Percentiles rank a stretch among this genome's conserved stretches.
Conservation (phyloP, 2,797 vertebrate genomes). For the Corythornis leucogaster region DNA sequence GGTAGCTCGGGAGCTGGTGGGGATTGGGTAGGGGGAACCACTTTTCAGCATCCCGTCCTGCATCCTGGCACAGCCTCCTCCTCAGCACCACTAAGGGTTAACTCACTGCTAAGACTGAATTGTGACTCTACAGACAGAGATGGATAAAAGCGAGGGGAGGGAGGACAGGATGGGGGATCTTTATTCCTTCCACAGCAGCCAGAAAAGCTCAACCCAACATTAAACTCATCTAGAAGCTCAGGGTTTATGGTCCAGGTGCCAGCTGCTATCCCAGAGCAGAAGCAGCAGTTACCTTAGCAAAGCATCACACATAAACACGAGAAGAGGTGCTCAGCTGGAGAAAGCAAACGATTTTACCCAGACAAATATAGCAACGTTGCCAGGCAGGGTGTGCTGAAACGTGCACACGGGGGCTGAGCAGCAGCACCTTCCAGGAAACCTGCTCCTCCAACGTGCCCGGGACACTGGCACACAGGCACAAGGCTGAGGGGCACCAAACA, state of each 20-base stretch:
- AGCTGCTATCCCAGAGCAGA: not conserved
- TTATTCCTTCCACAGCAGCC: not conserved
- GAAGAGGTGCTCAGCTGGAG: conserved; percentile 9
- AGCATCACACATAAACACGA: not conserved
- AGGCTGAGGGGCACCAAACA: not conserved
- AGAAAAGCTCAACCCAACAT: not conserved
- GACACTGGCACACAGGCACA: not conserved
- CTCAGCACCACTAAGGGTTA: not conserved
- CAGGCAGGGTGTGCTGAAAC: not conserved
- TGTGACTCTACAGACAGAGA: not conserved
- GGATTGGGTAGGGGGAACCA: not conserved
- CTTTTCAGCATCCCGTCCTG: not conserved
- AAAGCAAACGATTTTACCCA: conserved; percentile 34
- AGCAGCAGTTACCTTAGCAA: not conserved
- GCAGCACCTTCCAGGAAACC: conserved; percentile 17
- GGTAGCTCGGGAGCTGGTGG: not conserved
- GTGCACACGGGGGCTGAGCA: not conserved
- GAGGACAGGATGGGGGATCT: not conserved
- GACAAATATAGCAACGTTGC: not conserved
- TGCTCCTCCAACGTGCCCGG: not conserved
- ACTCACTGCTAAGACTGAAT: not conserved
- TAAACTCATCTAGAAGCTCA: not conserved
- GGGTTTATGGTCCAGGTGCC: not conserved
- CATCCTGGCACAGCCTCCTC: accelerated
- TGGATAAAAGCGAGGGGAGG: not conserved